Evolutionary conservation across 37 sponge, comb jelly and placozoan species (phyloP), one percentile per base, ranked within the genome.

Genomic region (Amphimedon queenslandica): DNA sequence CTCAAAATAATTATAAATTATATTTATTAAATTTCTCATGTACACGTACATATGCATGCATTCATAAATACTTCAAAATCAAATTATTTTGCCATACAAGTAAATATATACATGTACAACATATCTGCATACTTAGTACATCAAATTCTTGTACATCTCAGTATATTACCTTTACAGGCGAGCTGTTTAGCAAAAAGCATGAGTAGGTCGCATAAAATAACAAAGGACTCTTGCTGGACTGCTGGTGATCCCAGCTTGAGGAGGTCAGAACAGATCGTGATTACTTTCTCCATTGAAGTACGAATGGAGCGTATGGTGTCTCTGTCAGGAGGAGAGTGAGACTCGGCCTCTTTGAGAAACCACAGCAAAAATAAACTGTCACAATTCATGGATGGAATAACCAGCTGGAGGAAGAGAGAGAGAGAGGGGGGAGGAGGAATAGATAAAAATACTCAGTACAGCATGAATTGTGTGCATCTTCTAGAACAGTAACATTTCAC

Each of bases 101-200:
- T n/a, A n/a, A n/a, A n/a, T n/a, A n/a, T n/a, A n/a, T n/a, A n/a
- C n/a, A n/a, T n/a, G n/a, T n/a, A n/a, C n/a, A n/a, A n/a, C n/a
- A n/a, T n/a, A n/a, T n/a, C n/a, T n/a, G n/a, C n/a, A n/a, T n/a
- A n/a, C n/a, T n/a, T n/a, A n/a, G n/a, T n/a, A n/a, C n/a, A n/a
- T n/a, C n/a, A n/a, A n/a, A n/a, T n/a, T n/a, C n/a, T n/a, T n/a
- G n/a, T n/a, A n/a, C n/a, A n/a, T n/a, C n/a, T n/a, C n/a, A n/a
- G n/a, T n/a, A n/a, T n/a, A n/a, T n/a, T n/a, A 38, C 76, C 64
- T 37, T 39, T 77, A 42, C 71, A 77, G 43, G 72, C 72, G 13
- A 94, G 71, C 57, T 86, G 84, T 10, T 71, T 76, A 38, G 87
- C 80, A 64, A 85, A 89, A 60, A 94, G 70, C 4, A 94, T 68